These are phyloP conservation scores for Neotoma lepida DNA, from an alignment of 2,113 vertebrate genomes.

Conservation along the genomic window DNA sequence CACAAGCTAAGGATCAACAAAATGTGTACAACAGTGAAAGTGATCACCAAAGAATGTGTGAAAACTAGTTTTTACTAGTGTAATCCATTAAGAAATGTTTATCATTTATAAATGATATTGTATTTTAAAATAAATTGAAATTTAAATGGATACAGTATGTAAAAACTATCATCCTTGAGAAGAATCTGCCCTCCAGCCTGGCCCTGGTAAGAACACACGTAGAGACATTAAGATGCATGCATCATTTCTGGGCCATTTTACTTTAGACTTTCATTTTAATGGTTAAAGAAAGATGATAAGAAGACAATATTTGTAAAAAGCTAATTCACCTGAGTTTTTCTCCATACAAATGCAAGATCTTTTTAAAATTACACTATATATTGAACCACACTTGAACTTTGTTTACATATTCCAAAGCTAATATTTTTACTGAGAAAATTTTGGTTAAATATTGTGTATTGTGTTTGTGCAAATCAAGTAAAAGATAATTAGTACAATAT, in stretches of 20 bases:
- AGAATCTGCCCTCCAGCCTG: no score
- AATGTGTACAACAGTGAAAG: background rate
- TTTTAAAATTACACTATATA: no score
- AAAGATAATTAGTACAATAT: background rate
- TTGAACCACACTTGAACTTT: background rate
- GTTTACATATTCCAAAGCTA: background rate
- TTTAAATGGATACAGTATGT: background rate
- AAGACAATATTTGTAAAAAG: background rate
- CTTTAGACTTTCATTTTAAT: background rate
- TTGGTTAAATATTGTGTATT: background rate
- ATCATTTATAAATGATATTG: no score
- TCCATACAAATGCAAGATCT: background rate
- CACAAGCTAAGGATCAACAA: background rate
- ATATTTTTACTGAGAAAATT: background rate
- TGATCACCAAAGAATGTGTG: background rate
- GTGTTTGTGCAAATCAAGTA: no score
- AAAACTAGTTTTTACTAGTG: background rate
- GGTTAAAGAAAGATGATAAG: background rate
- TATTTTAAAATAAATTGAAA: background rate
- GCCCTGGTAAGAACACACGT: background rate
- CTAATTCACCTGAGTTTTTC: background rate
- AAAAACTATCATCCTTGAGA: background rate
- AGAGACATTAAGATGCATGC: background rate
- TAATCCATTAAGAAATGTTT: no score
- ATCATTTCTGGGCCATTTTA: background rate